A percentile compares a stretch with the other conserved stretches of the same genome.
These are phyloP conservation scores for Clarias laeviceps DNA, from an alignment of 2,797 vertebrate genomes.

Conservation along the genomic window DNA sequence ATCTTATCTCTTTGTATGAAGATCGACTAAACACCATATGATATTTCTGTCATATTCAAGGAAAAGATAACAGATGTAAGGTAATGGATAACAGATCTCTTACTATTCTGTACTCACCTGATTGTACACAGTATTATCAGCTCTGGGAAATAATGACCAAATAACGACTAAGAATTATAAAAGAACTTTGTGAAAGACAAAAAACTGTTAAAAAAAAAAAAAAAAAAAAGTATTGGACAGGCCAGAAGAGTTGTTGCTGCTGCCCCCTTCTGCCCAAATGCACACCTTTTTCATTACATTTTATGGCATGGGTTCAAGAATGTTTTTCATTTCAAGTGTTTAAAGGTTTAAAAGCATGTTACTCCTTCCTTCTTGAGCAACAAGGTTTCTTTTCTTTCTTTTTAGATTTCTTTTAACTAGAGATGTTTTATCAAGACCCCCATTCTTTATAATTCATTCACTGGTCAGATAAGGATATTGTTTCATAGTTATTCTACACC, in stretches of 20 bases:
- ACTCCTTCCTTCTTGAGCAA: slow-evolving; percentile 65
- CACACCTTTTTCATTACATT: slow-evolving; percentile 20
- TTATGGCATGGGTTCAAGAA: slow-evolving; percentile 68
- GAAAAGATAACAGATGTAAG: slow-evolving; percentile 32
- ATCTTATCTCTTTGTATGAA: slow-evolving; percentile 40
- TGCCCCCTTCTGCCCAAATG: slow-evolving; percentile 56
- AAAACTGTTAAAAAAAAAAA: slow-evolving; percentile 47
- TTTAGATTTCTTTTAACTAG: neutral
- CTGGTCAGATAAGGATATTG: neutral
- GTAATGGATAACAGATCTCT: slow-evolving; percentile 31
- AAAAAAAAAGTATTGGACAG: slow-evolving; percentile 62
- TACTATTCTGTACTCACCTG: slow-evolving; percentile 53
- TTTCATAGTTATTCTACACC: neutral
- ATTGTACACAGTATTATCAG: slow-evolving; percentile 58
- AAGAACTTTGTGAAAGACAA: slow-evolving; percentile 52
- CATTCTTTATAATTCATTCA: neutral
- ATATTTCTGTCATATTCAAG: slow-evolving; percentile 39
- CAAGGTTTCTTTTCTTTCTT: slow-evolving; percentile 25
- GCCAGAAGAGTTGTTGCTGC: slow-evolving; percentile 53
- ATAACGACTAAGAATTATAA: slow-evolving; percentile 58
- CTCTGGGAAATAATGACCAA: slow-evolving; percentile 75
- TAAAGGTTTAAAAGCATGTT: slow-evolving; percentile 59
- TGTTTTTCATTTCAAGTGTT: slow-evolving; percentile 64
- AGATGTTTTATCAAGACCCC: slow-evolving; percentile 6
- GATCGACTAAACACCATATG: slow-evolving; percentile 29